Conservation (phyloP, 2,113 vertebrate genomes). For the Silurus meridionalis region DNA sequence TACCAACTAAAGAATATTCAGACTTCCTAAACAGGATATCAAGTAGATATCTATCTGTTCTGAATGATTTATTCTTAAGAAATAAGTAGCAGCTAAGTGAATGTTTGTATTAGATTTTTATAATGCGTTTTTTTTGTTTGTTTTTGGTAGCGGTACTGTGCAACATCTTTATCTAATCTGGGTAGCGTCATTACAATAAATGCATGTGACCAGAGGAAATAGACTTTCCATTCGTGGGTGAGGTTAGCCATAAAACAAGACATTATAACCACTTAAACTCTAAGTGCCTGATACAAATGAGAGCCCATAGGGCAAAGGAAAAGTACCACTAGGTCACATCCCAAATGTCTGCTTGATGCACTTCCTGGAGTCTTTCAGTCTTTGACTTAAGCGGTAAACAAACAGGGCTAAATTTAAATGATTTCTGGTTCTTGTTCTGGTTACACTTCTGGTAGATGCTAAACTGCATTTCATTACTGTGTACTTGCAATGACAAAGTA, state of each 20-base stretch:
- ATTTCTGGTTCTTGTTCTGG: not conserved
- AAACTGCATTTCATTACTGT: not conserved
- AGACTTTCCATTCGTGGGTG: conserved; percentile 34
- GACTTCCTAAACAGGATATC: not conserved
- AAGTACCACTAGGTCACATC: not conserved
- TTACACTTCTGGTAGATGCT: too few relatives aligned
- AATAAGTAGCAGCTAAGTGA: not conserved
- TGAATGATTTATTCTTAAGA: not conserved
- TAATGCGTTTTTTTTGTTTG: conserved; percentile 1
- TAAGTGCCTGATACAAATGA: conserved; percentile 38
- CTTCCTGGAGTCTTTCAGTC: not conserved
- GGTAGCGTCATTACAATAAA: conserved; percentile 50
- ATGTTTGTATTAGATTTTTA: conserved; percentile 7
- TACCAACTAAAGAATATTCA: not conserved
- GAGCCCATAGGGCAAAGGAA: conserved; percentile 25
- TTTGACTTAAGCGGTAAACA: not conserved
- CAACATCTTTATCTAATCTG: conserved; percentile 51
- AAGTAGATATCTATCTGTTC: not conserved
- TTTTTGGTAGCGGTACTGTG: conserved; percentile 10
- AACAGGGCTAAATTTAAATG: not conserved
- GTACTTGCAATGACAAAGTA: too few relatives aligned
- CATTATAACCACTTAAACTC: conserved; percentile 52
- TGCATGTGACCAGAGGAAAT: conserved; percentile 50
- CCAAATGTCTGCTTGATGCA: conserved; percentile 17
- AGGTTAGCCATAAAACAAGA: conserved; percentile 48